phyloP scores from a whole-genome alignment of 2,888 invertebrate species.

The Eupithecia pulchellata region DNA sequence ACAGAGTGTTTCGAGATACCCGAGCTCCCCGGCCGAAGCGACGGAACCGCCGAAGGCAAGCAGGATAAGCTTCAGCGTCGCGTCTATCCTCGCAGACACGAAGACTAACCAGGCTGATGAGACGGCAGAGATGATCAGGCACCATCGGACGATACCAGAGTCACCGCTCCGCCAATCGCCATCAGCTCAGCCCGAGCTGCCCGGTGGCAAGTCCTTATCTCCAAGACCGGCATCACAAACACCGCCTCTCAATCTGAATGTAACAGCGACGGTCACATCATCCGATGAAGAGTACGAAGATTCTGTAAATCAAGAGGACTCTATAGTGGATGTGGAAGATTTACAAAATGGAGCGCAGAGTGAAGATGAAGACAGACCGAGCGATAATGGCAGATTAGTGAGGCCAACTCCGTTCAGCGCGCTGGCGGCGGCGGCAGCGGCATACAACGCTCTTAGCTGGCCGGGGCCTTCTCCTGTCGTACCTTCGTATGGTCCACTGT shows the following conservation, averaged over 20 bases:
- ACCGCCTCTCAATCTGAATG: slow-evolving; percentile 78
- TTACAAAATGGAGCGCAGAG: slow-evolving; percentile 85
- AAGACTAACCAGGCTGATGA: slow-evolving; percentile 85
- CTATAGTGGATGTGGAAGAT: slow-evolving; percentile 92
- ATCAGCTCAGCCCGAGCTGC: slow-evolving; percentile 76
- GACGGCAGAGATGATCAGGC: slow-evolving; percentile 76
- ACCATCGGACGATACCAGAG: slow-evolving; percentile 81
- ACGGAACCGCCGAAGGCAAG: slow-evolving; percentile 87
- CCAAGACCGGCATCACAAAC: slow-evolving; percentile 76
- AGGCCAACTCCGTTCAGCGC: slow-evolving; percentile 91
- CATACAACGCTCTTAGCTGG: slow-evolving; percentile 87
- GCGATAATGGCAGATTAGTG: slow-evolving; percentile 81
- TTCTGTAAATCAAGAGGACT: slow-evolving; percentile 88
- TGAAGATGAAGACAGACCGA: slow-evolving; percentile 78
- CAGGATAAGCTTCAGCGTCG: slow-evolving; percentile 94
- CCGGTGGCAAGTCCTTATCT: slow-evolving; percentile 73
- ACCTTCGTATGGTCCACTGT: slow-evolving; percentile 87
- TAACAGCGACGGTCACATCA: slow-evolving; percentile 78
- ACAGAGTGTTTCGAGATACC: slow-evolving; percentile 88
- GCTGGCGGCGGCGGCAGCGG: slow-evolving; percentile 89
- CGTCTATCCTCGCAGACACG: slow-evolving; percentile 93
- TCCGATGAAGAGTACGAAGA: slow-evolving; percentile 89
- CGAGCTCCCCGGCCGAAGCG: slow-evolving; percentile 87
- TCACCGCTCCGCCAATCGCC: slow-evolving; percentile 80
- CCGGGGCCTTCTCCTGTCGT: slow-evolving; percentile 84